Percentiles rank a stretch among this genome's conserved stretches.
Conservation (phyloP, 2,888 invertebrate genomes). For the Luperina nickerlii region DNA sequence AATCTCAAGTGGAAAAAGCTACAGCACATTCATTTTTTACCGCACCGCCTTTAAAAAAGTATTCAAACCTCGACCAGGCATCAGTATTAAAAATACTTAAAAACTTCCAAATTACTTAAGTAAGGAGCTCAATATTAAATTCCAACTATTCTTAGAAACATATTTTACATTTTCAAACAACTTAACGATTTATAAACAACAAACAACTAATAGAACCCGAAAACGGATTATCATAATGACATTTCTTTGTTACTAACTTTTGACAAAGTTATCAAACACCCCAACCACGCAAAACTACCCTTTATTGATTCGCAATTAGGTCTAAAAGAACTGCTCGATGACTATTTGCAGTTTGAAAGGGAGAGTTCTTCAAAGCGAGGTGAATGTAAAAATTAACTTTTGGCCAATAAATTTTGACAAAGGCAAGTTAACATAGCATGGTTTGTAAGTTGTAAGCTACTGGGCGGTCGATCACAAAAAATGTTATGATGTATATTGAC, state of each 20-base stretch:
- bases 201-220: constrained; percentile 77
- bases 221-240: constrained; percentile 84
- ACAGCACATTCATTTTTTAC: constrained; percentile 22
- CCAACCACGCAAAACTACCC: constrained; percentile 9
- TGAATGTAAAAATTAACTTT: constrained; percentile 79
- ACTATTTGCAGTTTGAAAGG: constrained; percentile 12
- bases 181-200: constrained; percentile 67
- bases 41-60: constrained; percentile 1
- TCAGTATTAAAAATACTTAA: constrained; percentile 15
- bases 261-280: constrained; percentile 21
- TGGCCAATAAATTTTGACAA: constrained; percentile 83
- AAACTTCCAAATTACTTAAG: constrained; percentile 48
- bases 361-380: constrained; percentile 40
- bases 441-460: constrained; percentile 76
- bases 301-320: neutral
- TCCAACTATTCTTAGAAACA: constrained; percentile 54
- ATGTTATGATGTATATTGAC: constrained; percentile 70
- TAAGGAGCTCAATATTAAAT: constrained; percentile 52
- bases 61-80: neutral
- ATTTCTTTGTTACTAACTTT: constrained; percentile 78
- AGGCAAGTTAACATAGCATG: constrained; percentile 75
- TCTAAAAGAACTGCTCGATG: neutral
- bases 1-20: constrained; percentile 22
- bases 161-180: constrained; percentile 57
- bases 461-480: constrained; percentile 81